Percentiles rank a stretch among this genome's conserved stretches.
Conservation (phyloP, 2,113 vertebrate genomes). For the Sorex araneus region DNA sequence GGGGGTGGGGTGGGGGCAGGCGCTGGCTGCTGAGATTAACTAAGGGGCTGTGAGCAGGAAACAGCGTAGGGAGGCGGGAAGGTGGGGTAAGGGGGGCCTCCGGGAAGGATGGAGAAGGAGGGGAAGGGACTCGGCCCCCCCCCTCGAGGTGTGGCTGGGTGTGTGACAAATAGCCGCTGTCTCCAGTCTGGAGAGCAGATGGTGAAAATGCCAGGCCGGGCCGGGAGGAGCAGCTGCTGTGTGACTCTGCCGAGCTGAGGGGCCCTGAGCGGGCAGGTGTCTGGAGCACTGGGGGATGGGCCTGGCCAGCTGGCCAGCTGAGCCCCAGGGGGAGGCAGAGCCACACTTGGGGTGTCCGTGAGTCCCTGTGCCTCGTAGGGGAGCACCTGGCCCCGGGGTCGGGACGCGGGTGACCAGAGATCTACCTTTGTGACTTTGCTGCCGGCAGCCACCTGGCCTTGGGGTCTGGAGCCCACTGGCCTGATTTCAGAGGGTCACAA, state of each 20-base stretch:
- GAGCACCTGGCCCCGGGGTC: no score
- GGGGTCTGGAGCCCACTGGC: background rate
- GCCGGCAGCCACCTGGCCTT: background rate
- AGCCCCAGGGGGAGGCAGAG: no score
- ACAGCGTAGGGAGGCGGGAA: background rate
- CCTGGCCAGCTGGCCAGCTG: no score
- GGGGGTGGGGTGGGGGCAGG: background rate
- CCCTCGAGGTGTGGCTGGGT: background rate
- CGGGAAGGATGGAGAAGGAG: slow-evolving; percentile 72
- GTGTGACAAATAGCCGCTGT: background rate
- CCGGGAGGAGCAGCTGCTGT: background rate
- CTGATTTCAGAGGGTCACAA: no score
- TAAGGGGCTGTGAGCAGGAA: slow-evolving; percentile 65
- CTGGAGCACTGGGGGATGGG: no score
- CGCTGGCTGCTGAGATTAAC: background rate
- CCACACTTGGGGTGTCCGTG: no score
- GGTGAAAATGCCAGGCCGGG: background rate
- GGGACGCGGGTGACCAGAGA: no score
- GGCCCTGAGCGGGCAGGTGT: no score
- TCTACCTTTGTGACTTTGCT: slow-evolving; percentile 39
- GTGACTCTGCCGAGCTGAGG: no score
- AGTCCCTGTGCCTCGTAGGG: no score
- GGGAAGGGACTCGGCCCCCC: background rate
- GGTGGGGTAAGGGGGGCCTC: slow-evolving; percentile 34
- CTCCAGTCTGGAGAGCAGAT: background rate